phyloP scores from a whole-genome alignment of 2,888 invertebrate species.

The Hipparchia semele region DNA sequence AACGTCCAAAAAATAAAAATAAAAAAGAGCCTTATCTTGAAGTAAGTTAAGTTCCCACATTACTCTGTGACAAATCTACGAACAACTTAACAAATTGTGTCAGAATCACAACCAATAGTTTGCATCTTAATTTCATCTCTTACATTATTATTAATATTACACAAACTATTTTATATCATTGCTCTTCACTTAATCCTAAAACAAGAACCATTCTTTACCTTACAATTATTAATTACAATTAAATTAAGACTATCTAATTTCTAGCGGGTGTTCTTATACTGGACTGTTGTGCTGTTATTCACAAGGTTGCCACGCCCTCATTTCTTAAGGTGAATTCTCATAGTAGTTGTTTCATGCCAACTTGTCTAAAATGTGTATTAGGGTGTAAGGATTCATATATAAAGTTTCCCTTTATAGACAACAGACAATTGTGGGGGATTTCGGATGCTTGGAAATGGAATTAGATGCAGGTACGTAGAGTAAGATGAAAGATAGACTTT shows the following conservation, averaged over 20 bases:
- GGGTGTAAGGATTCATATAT: neutral
- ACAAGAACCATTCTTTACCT: conserved; percentile 82
- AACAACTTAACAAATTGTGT: conserved; percentile 83
- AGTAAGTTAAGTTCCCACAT: conserved; percentile 71
- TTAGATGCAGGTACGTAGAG: too few species aligned
- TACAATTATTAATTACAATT: conserved; percentile 77
- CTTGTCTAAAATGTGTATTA: neutral
- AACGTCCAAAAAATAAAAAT: conserved; percentile 62
- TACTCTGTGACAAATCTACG: conserved; percentile 71
- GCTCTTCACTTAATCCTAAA: conserved; percentile 80
- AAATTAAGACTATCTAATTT: conserved; percentile 80
- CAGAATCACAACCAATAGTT: conserved; percentile 83
- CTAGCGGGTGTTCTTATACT: conserved; percentile 76
- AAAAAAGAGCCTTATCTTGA: conserved; percentile 71
- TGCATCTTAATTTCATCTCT: conserved; percentile 81
- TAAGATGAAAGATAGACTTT: too few species aligned
- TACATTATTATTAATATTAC: conserved; percentile 69
- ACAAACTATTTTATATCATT: conserved; percentile 83
- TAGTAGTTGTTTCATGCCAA: neutral
- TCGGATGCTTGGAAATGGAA: too few species aligned
- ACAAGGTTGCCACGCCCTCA: conserved; percentile 56
- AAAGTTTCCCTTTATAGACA: neutral
- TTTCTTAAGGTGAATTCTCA: conserved; percentile 29
- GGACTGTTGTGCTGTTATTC: conserved; percentile 71
- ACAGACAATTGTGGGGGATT: too few species aligned